Conservation (phyloP, 2,888 invertebrate genomes). For the Phragmatobia fuliginosa region DNA sequence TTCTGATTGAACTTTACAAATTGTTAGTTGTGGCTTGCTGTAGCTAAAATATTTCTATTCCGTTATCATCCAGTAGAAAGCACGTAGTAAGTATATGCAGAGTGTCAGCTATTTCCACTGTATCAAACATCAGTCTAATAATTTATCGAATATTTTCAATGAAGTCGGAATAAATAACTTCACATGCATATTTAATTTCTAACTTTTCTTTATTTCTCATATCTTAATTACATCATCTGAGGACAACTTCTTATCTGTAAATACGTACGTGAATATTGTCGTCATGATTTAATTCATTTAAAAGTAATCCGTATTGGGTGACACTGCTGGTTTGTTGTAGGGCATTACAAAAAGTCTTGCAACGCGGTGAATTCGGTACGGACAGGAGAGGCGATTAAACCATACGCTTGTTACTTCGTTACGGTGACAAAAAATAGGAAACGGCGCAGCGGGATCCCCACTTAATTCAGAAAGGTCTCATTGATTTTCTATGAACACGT, state of each 20-base stretch:
- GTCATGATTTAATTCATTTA: neutral
- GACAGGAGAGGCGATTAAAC: slow-evolving; percentile 11
- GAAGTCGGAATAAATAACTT: neutral
- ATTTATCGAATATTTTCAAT: neutral
- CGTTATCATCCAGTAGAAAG: no score
- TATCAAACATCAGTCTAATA: no score
- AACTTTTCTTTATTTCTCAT: neutral
- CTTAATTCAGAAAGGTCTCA: neutral
- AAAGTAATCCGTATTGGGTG: neutral
- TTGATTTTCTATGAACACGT: neutral
- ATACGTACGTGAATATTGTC: neutral
- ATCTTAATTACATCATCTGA: neutral
- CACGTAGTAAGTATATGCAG: no score
- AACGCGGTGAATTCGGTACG: neutral
- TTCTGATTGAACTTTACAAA: neutral
- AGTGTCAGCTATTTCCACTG: no score
- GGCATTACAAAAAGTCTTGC: neutral
- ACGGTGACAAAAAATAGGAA: neutral
- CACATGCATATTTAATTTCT: neutral
- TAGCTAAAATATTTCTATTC: no score
- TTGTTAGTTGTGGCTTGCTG: neutral
- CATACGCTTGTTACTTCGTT: neutral
- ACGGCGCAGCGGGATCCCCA: neutral
- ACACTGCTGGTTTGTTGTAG: neutral
- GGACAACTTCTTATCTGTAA: neutral